Conservation (phyloP, 2,797 vertebrate genomes). For the Argentina silus region DNA sequence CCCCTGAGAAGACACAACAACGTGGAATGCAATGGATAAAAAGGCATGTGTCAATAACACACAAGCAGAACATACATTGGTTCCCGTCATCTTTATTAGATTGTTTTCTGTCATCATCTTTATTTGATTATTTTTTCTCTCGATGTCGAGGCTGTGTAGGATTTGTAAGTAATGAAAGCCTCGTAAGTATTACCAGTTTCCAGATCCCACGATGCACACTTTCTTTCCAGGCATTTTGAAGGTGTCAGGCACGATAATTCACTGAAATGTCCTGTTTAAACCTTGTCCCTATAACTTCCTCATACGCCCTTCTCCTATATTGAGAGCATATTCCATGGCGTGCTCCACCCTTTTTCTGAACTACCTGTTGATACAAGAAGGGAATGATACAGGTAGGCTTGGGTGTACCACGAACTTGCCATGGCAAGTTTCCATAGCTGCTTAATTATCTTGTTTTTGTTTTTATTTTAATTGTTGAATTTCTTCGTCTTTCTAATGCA, state of each 20-base stretch:
- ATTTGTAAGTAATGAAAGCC: conserved; percentile 23
- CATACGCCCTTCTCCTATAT: conserved; percentile 56
- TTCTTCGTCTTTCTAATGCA: no score
- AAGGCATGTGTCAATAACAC: not conserved
- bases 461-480: no score
- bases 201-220: conserved; percentile 81
- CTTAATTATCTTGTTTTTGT: not conserved
- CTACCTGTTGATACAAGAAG: not conserved
- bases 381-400: not conserved
- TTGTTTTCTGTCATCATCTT: no score
- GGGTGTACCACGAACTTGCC: not conserved
- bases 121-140: no score
- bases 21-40: not conserved
- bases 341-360: not conserved
- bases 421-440: not conserved
- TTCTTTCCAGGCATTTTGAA: conserved; percentile 70
- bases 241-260: not conserved
- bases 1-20: conserved; percentile 70
- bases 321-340: not conserved
- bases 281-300: conserved; percentile 58
- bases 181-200: conserved; percentile 67
- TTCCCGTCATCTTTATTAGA: no score
- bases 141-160: no score
- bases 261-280: not conserved
- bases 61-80: not conserved